These are phyloP conservation scores for Papilio polyxenes DNA, from an alignment of 1,140 invertebrate species.

Conservation along the genomic window DNA sequence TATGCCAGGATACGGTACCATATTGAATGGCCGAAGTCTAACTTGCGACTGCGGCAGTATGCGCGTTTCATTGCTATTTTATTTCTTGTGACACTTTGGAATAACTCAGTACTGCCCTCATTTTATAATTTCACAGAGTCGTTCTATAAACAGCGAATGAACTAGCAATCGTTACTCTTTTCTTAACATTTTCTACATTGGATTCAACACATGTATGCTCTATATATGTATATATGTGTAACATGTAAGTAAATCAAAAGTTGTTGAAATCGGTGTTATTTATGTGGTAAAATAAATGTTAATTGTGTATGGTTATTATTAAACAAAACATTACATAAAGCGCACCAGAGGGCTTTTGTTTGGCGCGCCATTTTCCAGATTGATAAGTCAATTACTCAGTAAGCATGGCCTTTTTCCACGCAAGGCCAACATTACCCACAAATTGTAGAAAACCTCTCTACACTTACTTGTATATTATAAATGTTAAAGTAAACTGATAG, in stretches of 20 bases:
- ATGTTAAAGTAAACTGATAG: not conserved
- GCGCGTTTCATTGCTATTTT: no score
- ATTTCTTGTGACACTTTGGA: no score
- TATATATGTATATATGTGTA: no score
- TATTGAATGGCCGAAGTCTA: no score
- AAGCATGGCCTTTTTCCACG: constrained; percentile 48
- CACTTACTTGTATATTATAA: not conserved
- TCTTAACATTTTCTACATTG: no score
- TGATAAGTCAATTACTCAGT: constrained; percentile 51
- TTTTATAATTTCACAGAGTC: no score
- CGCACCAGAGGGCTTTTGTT: constrained; percentile 35
- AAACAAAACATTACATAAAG: not conserved
- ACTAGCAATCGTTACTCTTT: no score
- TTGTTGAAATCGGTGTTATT: not conserved
- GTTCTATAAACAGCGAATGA: no score
- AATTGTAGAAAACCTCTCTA: not conserved
- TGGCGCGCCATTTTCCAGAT: constrained; percentile 43
- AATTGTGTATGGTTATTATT: not conserved
- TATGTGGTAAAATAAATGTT: not conserved
- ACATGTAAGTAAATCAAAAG: not conserved
- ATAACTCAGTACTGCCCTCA: no score
- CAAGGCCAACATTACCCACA: constrained; percentile 50
- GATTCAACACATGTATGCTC: no score
- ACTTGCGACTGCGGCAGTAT: no score
- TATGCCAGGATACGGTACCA: no score